phyloP scores from a whole-genome alignment of 2,113 vertebrate species.

The Hippocampus barbouri region DNA sequence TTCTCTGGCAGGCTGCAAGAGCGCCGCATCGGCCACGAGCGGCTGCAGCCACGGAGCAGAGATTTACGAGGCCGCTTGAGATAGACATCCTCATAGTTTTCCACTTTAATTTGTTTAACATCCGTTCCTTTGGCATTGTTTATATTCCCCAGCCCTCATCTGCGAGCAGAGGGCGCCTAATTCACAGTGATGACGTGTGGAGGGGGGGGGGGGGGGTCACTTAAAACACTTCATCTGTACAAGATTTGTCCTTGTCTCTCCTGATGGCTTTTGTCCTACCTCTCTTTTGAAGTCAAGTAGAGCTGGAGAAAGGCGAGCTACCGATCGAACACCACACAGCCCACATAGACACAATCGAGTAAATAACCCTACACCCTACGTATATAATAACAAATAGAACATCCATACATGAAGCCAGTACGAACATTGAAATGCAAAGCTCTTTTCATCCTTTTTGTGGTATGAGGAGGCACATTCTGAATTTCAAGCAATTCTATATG shows the following conservation, averaged over 20 bases:
- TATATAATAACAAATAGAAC: constrained; percentile 21
- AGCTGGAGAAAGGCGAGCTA: constrained; percentile 64
- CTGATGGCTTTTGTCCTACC: constrained; percentile 64
- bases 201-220: constrained; percentile 52
- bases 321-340: constrained; percentile 42
- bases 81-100: constrained; percentile 68
- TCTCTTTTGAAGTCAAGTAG: constrained; percentile 63
- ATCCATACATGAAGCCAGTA: constrained; percentile 21
- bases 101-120: constrained; percentile 64
- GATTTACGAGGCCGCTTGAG: constrained; percentile 62
- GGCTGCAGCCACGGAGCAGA: constrained; percentile 32
- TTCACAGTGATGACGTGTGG: constrained; percentile 61
- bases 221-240: constrained; percentile 75
- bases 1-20: constrained; percentile 57
- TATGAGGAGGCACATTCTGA: constrained; percentile 1
- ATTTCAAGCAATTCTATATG: constrained; percentile 29
- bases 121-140: constrained; percentile 61
- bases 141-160: constrained; percentile 51
- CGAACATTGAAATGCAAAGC: constrained; percentile 13
- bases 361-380: constrained; percentile 36
- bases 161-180: constrained; percentile 62
- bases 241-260: constrained; percentile 76
- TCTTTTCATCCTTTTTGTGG: neutral
- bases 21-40: constrained; percentile 42
- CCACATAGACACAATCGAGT: constrained; percentile 67